Evolutionary conservation across 2,888 invertebrate genomes (phyloP), one percentile per base, ranked within the genome.

Genomic region (Aphidoletes aphidimyza): DNA sequence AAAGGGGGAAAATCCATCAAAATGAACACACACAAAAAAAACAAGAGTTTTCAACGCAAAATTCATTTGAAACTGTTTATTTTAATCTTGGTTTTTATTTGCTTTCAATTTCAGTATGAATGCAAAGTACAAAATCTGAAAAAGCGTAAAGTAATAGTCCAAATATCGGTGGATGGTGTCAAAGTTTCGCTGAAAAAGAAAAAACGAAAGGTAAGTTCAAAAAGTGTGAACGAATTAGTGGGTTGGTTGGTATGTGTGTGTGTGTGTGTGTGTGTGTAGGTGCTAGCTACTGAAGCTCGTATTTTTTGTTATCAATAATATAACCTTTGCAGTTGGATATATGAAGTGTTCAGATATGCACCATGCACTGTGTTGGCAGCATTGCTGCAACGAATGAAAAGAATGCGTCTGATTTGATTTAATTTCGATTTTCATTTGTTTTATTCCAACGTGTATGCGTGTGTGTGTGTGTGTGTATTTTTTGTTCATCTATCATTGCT

Each of bases 61-160:
- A 14, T 69, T 11, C 26, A 8, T 26, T 59, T 59, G 30, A 59
- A 59, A 78, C 26, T 54, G 54, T 54, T 26, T 54, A 69, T 69
- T 69, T 69, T 69, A 30, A 30, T 14, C 30, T 5, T 26, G 26
- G 22, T 69, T 34, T 69, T 26, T 69, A 30, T 69, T 54, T 54
- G 22, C 22, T 54, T 54, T 69, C 34, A 69, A 69, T 69, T 69
- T 69, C 93, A 99, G 98, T 98, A 98, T 91, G 99, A 99, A 91
- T 99, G 98, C 92, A 99, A 99, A 92, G 96, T 98, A 87, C 97
- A 97, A 90, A 97, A 97, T 85, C 95, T 98, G 89, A 98, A 98
- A 92, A 99, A 99, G 91, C 96, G 97, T 89, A 98, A 98, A 92
- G 98, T 99, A 88, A 95, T 95, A 85, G 93, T 99, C 86, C 96